Conservation (phyloP, 2,797 vertebrate genomes). For the Sebastes hubbsi region DNA sequence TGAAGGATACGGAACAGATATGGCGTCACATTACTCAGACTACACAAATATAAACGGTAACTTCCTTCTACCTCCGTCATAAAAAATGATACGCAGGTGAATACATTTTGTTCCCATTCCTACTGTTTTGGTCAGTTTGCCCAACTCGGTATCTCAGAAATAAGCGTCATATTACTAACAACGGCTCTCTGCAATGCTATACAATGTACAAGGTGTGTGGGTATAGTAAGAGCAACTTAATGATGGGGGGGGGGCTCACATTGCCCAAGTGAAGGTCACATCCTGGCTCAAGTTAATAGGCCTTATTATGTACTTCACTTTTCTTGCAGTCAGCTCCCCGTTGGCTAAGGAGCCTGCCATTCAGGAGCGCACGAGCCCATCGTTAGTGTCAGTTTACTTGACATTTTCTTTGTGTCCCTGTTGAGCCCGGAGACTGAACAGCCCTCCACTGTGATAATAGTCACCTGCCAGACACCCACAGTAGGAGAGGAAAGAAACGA, state of each 20-base stretch:
- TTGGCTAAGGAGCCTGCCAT: slow-evolving; percentile 27
- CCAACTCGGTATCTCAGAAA: background rate
- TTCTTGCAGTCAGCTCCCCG: background rate
- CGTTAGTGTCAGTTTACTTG: slow-evolving; percentile 51
- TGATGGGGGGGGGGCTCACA: background rate
- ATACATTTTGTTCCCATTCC: too few relatives aligned
- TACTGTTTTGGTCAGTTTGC: background rate
- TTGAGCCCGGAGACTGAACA: slow-evolving; percentile 26
- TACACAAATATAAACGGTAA: too few relatives aligned
- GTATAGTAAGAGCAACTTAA: background rate
- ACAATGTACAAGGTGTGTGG: background rate
- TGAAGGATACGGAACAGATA: too few relatives aligned
- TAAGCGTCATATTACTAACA: background rate
- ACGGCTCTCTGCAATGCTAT: background rate
- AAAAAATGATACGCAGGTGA: too few relatives aligned
- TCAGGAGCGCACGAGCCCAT: slow-evolving; percentile 23
- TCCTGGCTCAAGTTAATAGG: slow-evolving; percentile 24
- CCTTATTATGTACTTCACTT: slow-evolving; percentile 28
- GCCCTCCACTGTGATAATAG: slow-evolving; percentile 55
- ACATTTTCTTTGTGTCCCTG: slow-evolving; percentile 46
- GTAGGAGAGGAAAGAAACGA: slow-evolving; percentile 3
- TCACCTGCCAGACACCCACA: slow-evolving; percentile 46
- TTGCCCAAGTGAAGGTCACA: slow-evolving; percentile 9
- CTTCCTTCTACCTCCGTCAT: too few relatives aligned
- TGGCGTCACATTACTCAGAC: too few relatives aligned